A percentile compares a stretch with the other conserved stretches of the same genome.
Evolutionary conservation across 2,113 vertebrate genomes (phyloP).

Genomic region (Caranx ignobilis): DNA sequence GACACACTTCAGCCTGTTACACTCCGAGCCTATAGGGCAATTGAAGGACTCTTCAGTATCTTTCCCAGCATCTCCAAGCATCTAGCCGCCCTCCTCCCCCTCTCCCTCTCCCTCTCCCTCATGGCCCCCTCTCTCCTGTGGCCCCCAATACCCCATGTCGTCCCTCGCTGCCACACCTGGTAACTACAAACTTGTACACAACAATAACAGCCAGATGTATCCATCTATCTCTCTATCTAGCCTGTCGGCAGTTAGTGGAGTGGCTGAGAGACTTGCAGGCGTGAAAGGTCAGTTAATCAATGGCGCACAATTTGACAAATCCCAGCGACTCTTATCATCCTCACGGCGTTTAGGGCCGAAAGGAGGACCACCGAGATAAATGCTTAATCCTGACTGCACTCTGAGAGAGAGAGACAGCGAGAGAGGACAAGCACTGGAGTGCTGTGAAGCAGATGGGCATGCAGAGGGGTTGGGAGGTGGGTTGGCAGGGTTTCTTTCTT

Average conservation of each 20-base stretch:
- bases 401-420: slow-evolving; percentile 36
- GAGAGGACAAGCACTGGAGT: slow-evolving; percentile 42
- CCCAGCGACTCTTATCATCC: slow-evolving; percentile 86
- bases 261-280: slow-evolving; percentile 83
- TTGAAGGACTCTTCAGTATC: slow-evolving; percentile 74
- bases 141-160: slow-evolving; percentile 44
- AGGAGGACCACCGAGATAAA: slow-evolving; percentile 83
- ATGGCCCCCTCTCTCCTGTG: neutral
- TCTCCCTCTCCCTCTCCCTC: neutral
- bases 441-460: slow-evolving; percentile 60
- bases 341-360: slow-evolving; percentile 79
- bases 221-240: slow-evolving; percentile 85
- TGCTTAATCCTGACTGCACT: slow-evolving; percentile 80
- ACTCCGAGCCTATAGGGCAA: slow-evolving; percentile 52
- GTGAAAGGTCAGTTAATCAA: slow-evolving; percentile 89
- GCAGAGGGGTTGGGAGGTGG: slow-evolving; percentile 42
- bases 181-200: slow-evolving; percentile 87
- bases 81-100: neutral
- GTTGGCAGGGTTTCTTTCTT: too few relatives aligned
- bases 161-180: slow-evolving; percentile 73
- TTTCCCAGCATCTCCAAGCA: slow-evolving; percentile 35
- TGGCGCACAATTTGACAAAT: slow-evolving; percentile 88
- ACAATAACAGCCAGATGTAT: slow-evolving; percentile 82
- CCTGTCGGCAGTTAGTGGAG: slow-evolving; percentile 83
- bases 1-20: slow-evolving; percentile 61